Conservation (phyloP, 2,888 invertebrate species). For the Agrochola circellaris region DNA sequence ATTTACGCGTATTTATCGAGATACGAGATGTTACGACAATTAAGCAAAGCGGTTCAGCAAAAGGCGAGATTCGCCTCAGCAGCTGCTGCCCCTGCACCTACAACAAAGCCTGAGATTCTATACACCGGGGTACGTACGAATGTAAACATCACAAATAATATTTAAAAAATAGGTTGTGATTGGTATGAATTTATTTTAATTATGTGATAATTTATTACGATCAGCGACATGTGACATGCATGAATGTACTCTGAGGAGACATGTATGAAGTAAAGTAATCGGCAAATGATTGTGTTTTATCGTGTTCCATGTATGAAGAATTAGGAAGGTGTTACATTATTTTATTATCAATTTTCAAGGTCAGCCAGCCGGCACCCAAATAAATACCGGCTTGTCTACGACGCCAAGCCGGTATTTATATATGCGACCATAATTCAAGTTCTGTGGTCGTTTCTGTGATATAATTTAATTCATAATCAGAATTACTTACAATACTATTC, state of each 20-base stretch:
- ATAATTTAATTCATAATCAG: background rate
- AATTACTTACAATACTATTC: background rate
- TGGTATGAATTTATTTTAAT: background rate
- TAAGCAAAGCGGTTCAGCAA: slow-evolving; percentile 78
- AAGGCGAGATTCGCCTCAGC: slow-evolving; percentile 91
- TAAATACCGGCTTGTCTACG: slow-evolving; percentile 1
- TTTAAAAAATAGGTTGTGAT: background rate
- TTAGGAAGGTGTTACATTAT: background rate
- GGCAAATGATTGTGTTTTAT: background rate
- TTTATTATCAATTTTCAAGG: slow-evolving; percentile 27
- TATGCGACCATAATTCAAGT: background rate
- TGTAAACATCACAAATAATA: background rate
- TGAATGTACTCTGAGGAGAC: too few relatives aligned
- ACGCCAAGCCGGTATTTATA: too few relatives aligned
- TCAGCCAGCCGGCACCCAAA: slow-evolving; percentile 37
- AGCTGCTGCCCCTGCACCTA: slow-evolving; percentile 92
- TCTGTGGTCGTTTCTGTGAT: background rate
- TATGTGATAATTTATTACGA: background rate
- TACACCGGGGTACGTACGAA: slow-evolving; percentile 92
- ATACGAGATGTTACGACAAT: slow-evolving; percentile 65
- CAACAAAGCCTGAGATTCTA: slow-evolving; percentile 93
- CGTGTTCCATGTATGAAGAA: background rate
- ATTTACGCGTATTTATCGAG: slow-evolving; percentile 14
- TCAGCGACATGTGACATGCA: background rate
- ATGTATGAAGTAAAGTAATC: background rate